Percentiles rank a stretch among this genome's conserved stretches.
These are phyloP conservation scores for Sinocyclocheilus maitianheensis DNA, from an alignment of 2,113 vertebrate species.

Conservation along the genomic window DNA sequence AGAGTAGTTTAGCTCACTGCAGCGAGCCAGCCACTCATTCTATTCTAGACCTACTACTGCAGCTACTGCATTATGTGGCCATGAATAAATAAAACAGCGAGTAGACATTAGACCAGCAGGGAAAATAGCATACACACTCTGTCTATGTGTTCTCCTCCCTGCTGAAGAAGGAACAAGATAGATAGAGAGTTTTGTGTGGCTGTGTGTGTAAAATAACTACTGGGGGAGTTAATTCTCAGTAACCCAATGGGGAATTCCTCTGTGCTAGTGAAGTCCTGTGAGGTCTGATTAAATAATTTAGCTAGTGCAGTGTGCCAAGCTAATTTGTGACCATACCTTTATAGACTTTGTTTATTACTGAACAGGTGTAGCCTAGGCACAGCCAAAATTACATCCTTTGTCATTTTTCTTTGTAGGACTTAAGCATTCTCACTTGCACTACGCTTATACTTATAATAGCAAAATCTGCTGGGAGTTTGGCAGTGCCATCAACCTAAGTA, in stretches of 20 bases:
- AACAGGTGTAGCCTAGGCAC: conserved; percentile 36
- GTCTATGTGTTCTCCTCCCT: background rate
- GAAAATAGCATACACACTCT: conserved; percentile 33
- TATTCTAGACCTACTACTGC: conserved; percentile 2
- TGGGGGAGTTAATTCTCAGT: conserved; percentile 16
- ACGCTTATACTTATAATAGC: background rate
- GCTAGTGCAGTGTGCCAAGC: conserved; percentile 12
- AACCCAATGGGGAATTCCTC: conserved; percentile 20
- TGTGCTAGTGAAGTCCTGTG: conserved; percentile 17
- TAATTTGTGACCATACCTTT: conserved; percentile 15
- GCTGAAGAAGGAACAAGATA: background rate
- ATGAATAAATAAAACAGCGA: conserved; percentile 49
- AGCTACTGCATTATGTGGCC: conserved; percentile 46
- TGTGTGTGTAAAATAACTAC: background rate
- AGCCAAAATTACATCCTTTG: background rate
- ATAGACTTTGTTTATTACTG: conserved; percentile 22
- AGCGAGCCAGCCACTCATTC: background rate
- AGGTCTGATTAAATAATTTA: conserved; percentile 37
- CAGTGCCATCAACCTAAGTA: background rate
- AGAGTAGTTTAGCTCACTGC: conserved; percentile 25
- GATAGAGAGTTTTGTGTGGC: background rate
- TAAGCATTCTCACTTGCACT: background rate
- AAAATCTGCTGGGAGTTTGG: background rate
- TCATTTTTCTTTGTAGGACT: background rate
- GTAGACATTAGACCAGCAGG: conserved; percentile 30